These are phyloP conservation scores for Hipparchia semele DNA, from an alignment of 2,888 invertebrate species.

Conservation along the genomic window DNA sequence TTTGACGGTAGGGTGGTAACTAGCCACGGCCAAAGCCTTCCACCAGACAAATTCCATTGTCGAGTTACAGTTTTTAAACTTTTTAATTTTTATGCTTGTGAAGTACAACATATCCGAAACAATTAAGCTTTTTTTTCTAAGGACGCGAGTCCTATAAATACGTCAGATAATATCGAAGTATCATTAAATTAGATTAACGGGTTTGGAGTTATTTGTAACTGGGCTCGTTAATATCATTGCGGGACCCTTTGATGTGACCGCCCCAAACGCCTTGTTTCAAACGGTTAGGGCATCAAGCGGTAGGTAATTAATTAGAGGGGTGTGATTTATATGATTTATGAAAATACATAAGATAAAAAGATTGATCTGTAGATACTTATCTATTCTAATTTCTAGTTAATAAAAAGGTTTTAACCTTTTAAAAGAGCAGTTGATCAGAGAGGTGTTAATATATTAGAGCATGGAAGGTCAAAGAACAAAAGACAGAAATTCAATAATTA, in stretches of 20 bases:
- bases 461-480: no score
- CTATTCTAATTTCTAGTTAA: no score
- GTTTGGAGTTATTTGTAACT: constrained; percentile 64
- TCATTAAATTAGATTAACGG: constrained; percentile 67
- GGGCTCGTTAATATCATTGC: constrained; percentile 67
- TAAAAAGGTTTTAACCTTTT: neutral
- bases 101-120: neutral
- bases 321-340: constrained; percentile 19
- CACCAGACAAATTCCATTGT: no score
- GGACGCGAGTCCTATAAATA: neutral
- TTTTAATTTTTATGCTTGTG: neutral
- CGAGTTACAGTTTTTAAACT: no score
- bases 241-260: constrained; percentile 54
- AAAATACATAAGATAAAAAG: constrained; percentile 2
- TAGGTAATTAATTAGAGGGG: constrained; percentile 19
- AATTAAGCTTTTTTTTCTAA: neutral
- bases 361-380: neutral
- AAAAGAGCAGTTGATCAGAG: no score
- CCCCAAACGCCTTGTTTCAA: constrained; percentile 46
- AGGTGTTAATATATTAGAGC: no score
- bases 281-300: constrained; percentile 25
- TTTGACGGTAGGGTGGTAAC: no score
- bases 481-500: no score
- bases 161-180: constrained; percentile 29
- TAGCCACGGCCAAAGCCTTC: no score